A percentile compares a stretch with the other conserved stretches of the same genome.
Evolutionary conservation across 2,113 vertebrate genomes (phyloP).

Genomic region (Felis chaus): DNA sequence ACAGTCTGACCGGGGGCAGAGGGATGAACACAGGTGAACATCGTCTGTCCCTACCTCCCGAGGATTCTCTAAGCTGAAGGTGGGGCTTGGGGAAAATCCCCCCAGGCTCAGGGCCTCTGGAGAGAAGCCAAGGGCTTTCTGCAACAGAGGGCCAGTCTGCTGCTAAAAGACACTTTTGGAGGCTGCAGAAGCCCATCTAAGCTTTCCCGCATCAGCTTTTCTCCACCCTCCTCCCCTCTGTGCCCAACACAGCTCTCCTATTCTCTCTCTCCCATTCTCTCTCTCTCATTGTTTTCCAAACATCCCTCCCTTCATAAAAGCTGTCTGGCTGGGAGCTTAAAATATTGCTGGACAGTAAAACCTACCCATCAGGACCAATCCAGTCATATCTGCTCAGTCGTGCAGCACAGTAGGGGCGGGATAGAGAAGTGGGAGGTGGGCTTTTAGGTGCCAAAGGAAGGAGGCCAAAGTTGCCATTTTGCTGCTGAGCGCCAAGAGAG

Average conservation of each 20-base stretch:
- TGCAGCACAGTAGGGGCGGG: constrained; percentile 89
- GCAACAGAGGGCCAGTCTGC: neutral
- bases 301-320: constrained; percentile 94
- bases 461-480: constrained; percentile 92
- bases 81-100: neutral
- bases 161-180: constrained; percentile 47
- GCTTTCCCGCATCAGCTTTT: constrained; percentile 55
- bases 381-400: constrained; percentile 98
- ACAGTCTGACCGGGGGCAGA: neutral
- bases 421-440: constrained; percentile 82
- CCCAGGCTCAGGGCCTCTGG: neutral
- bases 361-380: constrained; percentile 96
- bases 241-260: constrained; percentile 78
- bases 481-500: constrained; percentile 90
- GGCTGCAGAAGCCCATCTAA: constrained; percentile 62
- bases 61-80: neutral
- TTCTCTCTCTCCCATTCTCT: constrained; percentile 85
- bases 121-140: neutral
- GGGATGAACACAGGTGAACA: neutral
- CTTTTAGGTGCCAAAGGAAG: constrained; percentile 94
- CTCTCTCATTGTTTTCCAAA: constrained; percentile 92
- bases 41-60: neutral
- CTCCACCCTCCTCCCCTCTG: constrained; percentile 73
- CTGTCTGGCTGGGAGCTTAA: constrained; percentile 98
- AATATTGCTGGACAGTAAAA: constrained; percentile 97